phyloP scores from a whole-genome alignment of 2,797 vertebrate species.

The Dromococcyx pavoninus region DNA sequence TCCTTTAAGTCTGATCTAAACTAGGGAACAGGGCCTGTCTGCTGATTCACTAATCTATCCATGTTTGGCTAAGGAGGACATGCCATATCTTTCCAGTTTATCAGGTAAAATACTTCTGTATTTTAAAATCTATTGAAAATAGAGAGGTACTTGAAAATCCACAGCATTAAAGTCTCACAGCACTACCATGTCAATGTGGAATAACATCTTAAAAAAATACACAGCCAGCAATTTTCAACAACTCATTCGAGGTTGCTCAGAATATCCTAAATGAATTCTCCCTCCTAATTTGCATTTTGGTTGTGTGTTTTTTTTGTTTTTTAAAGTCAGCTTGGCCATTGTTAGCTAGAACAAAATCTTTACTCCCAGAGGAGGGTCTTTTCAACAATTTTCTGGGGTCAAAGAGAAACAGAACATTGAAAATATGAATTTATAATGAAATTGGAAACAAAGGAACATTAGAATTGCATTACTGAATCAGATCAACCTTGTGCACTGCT shows the following conservation, averaged over 20 bases:
- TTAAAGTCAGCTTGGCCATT: conserved; percentile 44
- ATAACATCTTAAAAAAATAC: not conserved
- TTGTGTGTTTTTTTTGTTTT: conserved; percentile 21
- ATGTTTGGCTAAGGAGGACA: not conserved
- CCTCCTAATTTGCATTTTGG: not conserved
- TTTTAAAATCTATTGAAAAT: not conserved
- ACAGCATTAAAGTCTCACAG: not conserved
- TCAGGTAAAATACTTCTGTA: not conserved
- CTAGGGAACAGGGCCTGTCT: not conserved
- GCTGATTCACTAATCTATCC: not conserved
- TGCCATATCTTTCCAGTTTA: not conserved
- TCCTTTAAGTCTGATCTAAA: not conserved
- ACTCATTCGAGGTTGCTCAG: not conserved
- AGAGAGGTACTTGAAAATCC: not conserved
- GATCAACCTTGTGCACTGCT: conserved; percentile 58
- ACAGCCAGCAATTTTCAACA: conserved; percentile 17
- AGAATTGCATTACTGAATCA: conserved; percentile 35
- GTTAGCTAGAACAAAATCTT: conserved; percentile 69
- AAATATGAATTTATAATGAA: conserved; percentile 76
- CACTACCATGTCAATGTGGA: not conserved
- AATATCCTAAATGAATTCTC: conserved; percentile 24
- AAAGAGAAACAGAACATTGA: conserved; percentile 71
- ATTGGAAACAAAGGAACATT: conserved; percentile 61
- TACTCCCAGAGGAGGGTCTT: conserved; percentile 67
- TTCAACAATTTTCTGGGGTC: conserved; percentile 66